phyloP scores from a whole-genome alignment of 2,888 invertebrate genomes.

The Lapara coniferarum region DNA sequence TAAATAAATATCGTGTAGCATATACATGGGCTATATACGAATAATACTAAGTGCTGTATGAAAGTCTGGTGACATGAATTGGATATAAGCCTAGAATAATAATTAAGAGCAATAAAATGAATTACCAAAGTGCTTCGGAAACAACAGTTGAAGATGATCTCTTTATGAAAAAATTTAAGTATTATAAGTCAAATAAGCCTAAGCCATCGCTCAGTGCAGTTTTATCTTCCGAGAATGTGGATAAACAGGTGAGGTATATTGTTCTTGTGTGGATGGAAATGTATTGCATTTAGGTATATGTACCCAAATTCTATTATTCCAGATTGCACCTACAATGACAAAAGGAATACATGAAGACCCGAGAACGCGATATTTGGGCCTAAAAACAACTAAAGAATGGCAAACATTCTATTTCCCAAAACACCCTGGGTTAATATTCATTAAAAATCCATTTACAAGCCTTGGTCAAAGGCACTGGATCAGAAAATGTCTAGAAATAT shows the following conservation, averaged over 20 bases:
- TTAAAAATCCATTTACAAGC: conserved; percentile 92
- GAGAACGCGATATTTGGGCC: conserved; percentile 55
- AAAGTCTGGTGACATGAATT: no score
- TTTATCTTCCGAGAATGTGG: conserved; percentile 74
- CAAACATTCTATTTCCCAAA: conserved; percentile 83
- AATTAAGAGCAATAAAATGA: neutral
- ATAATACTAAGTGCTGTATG: no score
- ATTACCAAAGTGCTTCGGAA: neutral
- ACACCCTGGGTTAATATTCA: conserved; percentile 90
- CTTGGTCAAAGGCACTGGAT: conserved; percentile 93
- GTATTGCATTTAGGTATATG: neutral
- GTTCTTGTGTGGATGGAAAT: conserved; percentile 3
- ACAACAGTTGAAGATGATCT: conserved; percentile 41
- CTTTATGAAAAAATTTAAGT: conserved; percentile 90
- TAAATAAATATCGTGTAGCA: no score
- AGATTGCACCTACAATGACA: conserved; percentile 35
- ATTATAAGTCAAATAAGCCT: conserved; percentile 88
- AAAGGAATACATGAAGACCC: neutral
- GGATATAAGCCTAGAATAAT: neutral
- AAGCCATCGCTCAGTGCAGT: conserved; percentile 86
- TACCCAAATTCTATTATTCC: conserved; percentile 32
- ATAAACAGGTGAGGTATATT: conserved; percentile 43
- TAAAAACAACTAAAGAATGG: conserved; percentile 80
- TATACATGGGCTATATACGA: no score
- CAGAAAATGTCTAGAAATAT: conserved; percentile 89